Percentiles rank a stretch among this genome's conserved stretches.
Conservation (phyloP, 1,140 invertebrate species). For the Batillaria attramentaria region DNA sequence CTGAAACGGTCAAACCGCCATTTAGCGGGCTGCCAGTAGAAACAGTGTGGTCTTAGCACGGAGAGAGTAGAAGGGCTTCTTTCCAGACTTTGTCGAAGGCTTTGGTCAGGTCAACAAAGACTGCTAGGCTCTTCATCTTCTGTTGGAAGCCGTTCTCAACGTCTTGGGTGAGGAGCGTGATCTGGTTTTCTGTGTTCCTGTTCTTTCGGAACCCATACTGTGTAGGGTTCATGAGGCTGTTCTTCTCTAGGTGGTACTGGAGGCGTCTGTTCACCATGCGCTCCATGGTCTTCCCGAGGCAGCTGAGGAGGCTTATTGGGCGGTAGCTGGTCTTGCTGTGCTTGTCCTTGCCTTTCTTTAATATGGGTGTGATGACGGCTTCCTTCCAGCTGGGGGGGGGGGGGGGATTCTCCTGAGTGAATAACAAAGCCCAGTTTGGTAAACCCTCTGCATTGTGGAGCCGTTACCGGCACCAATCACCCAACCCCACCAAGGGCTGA, state of each 20-base stretch:
- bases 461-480: too few relatives aligned
- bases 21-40: too few relatives aligned
- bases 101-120: neutral
- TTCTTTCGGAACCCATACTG: neutral
- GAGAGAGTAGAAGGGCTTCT: too few relatives aligned
- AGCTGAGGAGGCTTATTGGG: conserved; percentile 29
- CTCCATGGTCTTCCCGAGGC: conserved; percentile 22
- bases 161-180: too few relatives aligned
- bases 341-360: conserved; percentile 4
- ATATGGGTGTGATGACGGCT: neutral
- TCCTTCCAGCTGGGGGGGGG: too few relatives aligned
- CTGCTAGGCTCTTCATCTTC: neutral
- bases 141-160: neutral
- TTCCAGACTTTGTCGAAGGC: too few relatives aligned
- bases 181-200: neutral
- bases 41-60: too few relatives aligned
- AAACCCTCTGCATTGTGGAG: too few relatives aligned
- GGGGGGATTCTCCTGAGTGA: too few relatives aligned
- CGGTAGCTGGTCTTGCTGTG: conserved; percentile 24
- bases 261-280: conserved; percentile 1
- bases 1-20: too few relatives aligned
- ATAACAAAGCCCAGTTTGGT: too few relatives aligned
- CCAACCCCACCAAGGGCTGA: too few relatives aligned
- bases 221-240: neutral
- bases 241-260: neutral